phyloP scores from a whole-genome alignment of 2,888 invertebrate species.

The Axea sp. region DNA sequence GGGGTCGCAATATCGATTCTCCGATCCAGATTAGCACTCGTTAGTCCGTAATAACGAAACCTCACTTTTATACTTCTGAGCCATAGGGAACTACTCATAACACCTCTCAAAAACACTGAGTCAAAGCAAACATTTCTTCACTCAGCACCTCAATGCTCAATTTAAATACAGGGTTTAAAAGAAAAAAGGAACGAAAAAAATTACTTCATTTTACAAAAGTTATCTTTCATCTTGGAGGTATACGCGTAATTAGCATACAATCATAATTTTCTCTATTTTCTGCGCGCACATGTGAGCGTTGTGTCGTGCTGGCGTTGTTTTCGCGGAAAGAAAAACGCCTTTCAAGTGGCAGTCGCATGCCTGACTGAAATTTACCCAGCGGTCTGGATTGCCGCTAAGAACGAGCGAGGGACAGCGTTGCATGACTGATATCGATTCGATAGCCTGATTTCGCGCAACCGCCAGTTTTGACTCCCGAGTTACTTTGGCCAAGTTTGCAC shows the following conservation, averaged over 20 bases:
- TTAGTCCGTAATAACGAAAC: no score
- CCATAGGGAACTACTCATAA: no score
- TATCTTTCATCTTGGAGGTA: conserved; percentile 13
- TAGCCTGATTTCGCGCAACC: conserved; percentile 73
- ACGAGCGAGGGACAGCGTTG: conserved; percentile 67
- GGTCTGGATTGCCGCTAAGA: conserved; percentile 70
- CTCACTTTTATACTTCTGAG: no score
- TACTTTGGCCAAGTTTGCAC: conserved; percentile 67
- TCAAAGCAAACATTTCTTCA: no score
- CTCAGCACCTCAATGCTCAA: no score
- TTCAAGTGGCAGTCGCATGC: conserved; percentile 76
- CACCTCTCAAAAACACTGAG: no score
- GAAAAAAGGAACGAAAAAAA: conserved; percentile 6
- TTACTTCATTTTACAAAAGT: conserved; percentile 13
- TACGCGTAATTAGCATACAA: conserved; percentile 20
- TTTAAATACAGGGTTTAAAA: no score
- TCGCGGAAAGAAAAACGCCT: conserved; percentile 63
- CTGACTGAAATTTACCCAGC: conserved; percentile 74
- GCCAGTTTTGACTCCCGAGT: conserved; percentile 70
- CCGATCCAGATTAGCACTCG: no score
- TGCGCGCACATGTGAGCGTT: conserved; percentile 8
- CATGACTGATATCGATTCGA: conserved; percentile 77
- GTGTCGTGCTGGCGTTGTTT: conserved; percentile 53
- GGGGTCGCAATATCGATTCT: no score
- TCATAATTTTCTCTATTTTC: conserved; percentile 45